Evolutionary conservation across 2,113 vertebrate genomes (phyloP).

Genomic region (Stomatorhinus ivindoensis): DNA sequence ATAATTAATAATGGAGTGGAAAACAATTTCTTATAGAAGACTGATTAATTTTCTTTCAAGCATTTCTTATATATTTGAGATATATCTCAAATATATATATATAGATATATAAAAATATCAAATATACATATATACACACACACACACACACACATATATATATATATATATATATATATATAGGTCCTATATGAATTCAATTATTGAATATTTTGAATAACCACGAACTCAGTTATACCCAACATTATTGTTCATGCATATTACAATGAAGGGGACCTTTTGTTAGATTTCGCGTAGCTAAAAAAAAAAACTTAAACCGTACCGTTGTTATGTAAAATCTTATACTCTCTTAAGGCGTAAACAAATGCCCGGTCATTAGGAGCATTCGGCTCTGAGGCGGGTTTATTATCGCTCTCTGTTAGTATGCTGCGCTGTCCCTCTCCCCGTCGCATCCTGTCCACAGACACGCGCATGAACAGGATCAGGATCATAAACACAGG

Average conservation of each 20-base stretch:
- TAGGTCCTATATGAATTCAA: not conserved
- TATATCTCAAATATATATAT: too few relatives aligned
- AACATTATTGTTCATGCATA: not conserved
- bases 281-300: not conserved
- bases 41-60: not conserved
- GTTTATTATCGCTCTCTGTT: constrained; percentile 28
- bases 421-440: constrained; percentile 40
- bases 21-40: not conserved
- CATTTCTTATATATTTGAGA: not conserved
- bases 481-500: constrained; percentile 37
- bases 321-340: not conserved
- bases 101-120: too few relatives aligned
- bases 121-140: too few relatives aligned
- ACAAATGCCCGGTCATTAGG: not conserved
- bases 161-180: not conserved
- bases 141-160: too few relatives aligned
- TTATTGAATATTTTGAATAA: not conserved
- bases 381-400: not conserved
- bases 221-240: not conserved
- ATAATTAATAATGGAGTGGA: not conserved
- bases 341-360: not conserved
- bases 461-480: constrained; percentile 56
- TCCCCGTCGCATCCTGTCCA: constrained; percentile 38
- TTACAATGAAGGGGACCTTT: not conserved
- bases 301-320: not conserved